These are phyloP conservation scores for Rallus limicola DNA, from an alignment of 2,113 vertebrate species.

Conservation along the genomic window DNA sequence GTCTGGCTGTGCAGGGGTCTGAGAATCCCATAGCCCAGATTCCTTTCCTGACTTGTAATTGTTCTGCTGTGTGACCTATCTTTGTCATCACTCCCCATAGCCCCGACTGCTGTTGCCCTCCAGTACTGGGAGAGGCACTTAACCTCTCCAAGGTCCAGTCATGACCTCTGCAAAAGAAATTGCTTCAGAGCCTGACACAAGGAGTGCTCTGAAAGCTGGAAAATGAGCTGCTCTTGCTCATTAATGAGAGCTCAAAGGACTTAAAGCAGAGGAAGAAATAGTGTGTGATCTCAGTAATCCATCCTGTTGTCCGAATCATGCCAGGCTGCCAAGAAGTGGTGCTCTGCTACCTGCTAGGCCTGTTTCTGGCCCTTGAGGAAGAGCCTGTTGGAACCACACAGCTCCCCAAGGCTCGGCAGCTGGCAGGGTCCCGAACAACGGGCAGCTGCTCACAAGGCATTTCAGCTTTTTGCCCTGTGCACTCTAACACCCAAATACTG, in stretches of 20 bases:
- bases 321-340: not conserved
- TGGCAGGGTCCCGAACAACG: not conserved
- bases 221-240: not conserved
- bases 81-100: slow-evolving; percentile 1
- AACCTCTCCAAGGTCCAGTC: not conserved
- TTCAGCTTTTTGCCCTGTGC: not conserved
- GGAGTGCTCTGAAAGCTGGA: not conserved
- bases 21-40: slow-evolving; percentile 41
- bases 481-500: not conserved
- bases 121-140: slow-evolving; percentile 51
- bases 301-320: not conserved
- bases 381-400: accelerated
- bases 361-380: not conserved
- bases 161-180: slow-evolving; percentile 32
- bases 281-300: accelerated
- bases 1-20: not conserved
- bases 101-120: not conserved
- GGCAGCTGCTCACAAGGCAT: not conserved
- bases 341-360: not conserved
- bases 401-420: accelerated
- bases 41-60: slow-evolving; percentile 49
- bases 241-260: not conserved
- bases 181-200: not conserved
- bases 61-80: slow-evolving; percentile 30
- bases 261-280: not conserved